Conservation (phyloP, 2,797 vertebrate species). For the Dendrocincla tyrannina region DNA sequence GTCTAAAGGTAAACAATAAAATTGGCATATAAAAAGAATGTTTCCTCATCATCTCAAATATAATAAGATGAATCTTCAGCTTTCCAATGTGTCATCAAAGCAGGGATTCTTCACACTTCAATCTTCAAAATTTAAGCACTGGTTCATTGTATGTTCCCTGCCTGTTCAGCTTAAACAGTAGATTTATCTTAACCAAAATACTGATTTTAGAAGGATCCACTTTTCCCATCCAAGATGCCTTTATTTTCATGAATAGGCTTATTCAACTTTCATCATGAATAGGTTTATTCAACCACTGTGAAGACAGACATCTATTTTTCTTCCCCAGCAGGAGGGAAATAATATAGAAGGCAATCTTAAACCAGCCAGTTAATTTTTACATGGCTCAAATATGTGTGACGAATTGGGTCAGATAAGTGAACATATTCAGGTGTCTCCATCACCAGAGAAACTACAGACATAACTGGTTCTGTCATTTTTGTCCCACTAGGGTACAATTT, state of each 20-base stretch:
- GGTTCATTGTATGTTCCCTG: background rate
- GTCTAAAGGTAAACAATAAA: background rate
- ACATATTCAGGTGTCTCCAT: background rate
- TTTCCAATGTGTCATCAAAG: background rate
- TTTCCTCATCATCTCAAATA: background rate
- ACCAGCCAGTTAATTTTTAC: background rate
- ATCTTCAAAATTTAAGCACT: background rate
- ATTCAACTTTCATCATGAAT: background rate
- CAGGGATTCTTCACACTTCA: background rate
- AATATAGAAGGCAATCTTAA: background rate
- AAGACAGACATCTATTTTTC: background rate
- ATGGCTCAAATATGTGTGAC: background rate
- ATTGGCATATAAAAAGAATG: background rate
- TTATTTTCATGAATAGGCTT: background rate
- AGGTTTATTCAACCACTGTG: background rate
- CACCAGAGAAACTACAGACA: background rate
- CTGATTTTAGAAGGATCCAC: background rate
- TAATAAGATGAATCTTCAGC: background rate
- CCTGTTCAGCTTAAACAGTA: background rate
- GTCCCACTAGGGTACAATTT: background rate
- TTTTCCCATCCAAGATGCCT: background rate
- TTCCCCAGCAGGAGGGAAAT: background rate
- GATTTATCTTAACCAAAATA: background rate
- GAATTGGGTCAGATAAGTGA: background rate
- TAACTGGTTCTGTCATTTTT: background rate